phyloP scores from a whole-genome alignment of 2,888 invertebrate species.

The Arctia plantaginis region DNA sequence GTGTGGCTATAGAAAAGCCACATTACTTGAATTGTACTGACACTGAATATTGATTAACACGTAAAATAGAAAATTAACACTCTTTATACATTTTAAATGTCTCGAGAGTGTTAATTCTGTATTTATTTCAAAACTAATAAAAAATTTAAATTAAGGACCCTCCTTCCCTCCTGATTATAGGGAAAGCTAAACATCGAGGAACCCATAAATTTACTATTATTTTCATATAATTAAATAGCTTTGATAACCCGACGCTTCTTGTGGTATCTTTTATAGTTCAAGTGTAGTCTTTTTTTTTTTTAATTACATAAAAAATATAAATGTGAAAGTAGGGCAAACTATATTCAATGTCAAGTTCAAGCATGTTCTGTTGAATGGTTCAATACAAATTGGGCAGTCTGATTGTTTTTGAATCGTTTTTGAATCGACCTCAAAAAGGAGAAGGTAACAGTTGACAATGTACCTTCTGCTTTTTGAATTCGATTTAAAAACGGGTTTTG shows the following conservation, averaged over 20 bases:
- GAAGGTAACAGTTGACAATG: too few species aligned
- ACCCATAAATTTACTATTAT: neutral
- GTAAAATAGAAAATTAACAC: conserved; percentile 21
- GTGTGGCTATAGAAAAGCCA: neutral
- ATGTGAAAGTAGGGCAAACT: neutral
- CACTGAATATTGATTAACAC: conserved; percentile 33
- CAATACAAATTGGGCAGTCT: neutral
- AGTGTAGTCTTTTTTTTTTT: neutral
- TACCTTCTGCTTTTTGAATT: too few species aligned
- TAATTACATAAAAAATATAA: neutral
- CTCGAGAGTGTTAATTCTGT: neutral
- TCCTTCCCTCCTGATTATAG: too few species aligned
- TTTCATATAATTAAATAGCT: neutral
- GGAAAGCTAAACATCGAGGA: neutral
- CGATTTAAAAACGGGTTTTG: too few species aligned
- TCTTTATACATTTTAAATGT: conserved; percentile 16
- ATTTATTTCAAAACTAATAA: conserved; percentile 15
- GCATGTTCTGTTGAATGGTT: neutral
- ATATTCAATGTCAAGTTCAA: neutral
- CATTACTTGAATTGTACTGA: conserved; percentile 4
- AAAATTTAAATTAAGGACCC: too few species aligned
- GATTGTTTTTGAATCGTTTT: neutral
- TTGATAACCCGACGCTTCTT: too few species aligned
- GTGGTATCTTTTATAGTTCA: neutral
- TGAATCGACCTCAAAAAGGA: neutral